Evolutionary conservation across 1,140 invertebrate species (phyloP), one percentile per base, ranked within the genome.

Genomic region (Cherax destructor): DNA sequence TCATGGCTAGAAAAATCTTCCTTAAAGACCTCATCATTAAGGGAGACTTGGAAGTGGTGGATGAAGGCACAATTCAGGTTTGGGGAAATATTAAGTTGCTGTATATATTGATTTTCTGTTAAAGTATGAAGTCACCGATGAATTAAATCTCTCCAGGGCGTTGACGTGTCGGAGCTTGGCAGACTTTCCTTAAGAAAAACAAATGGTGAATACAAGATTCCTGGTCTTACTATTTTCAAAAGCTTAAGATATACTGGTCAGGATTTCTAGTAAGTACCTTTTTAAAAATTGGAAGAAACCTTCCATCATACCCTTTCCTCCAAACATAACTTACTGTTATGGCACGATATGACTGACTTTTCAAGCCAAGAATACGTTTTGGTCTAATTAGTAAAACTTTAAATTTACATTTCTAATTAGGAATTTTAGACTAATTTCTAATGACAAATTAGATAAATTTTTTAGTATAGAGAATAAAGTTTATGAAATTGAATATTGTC

Each of bases 51-150:
- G 16, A n/a, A 3, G 52, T 88, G 24, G 79, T 52, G 49, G 79
- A 81, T 50, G 79, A 78, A 21, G 65, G n/a, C 21, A 88, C 86
- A 13, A 18, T 88, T 16, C 86, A 88, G 79, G 86, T 88, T n/a
- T n/a, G 86, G n/a, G 7, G 18, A 56, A 9, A 59, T 24, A 81
- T 41, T 41, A 41, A 41, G n/a, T n/a, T n/a, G n/a, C 30, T 41
- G 30, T 41, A 2, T 41, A 41, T 41, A 41, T 41, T 41, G 30
- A 41, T 41, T 41, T 41, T 13, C 3, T 6, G 6, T 9, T 56
- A 13, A 56, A 56, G 9, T 56, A 13, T 65, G 61, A 5, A 65
- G 13, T 21, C 1, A 65, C 61, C 5, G 61, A 18, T 65, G 13
- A 4, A 56, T 65, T 65, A 18, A 21, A 13, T 6, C n/a, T 24